Evolutionary conservation across 2,888 invertebrate species (phyloP).

Genomic region (Drosophila recens): DNA sequence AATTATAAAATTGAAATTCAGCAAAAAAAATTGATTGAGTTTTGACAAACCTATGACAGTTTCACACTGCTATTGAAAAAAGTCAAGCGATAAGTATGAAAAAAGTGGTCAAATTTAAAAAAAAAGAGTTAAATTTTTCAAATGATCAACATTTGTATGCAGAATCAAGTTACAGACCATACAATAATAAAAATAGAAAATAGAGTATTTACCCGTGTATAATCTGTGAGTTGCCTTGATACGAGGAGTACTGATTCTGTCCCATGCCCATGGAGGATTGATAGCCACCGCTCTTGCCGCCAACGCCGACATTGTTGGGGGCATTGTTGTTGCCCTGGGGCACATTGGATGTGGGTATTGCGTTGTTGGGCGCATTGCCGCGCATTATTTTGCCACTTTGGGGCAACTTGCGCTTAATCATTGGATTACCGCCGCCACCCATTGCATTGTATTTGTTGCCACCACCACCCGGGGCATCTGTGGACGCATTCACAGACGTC

Average conservation of each 20-base stretch:
- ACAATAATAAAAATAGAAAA: too few relatives aligned
- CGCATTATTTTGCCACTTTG: slow-evolving; percentile 87
- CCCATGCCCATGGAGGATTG: slow-evolving; percentile 75
- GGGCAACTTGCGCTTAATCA: slow-evolving; percentile 90
- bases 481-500: slow-evolving; percentile 46
- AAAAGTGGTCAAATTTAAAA: too few relatives aligned
- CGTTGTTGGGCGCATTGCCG: slow-evolving; percentile 75
- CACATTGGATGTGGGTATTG: slow-evolving; percentile 47
- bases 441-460: slow-evolving; percentile 71
- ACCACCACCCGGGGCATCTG: slow-evolving; percentile 63
- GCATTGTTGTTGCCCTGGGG: slow-evolving; percentile 49
- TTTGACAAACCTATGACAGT: too few relatives aligned
- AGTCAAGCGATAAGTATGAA: too few relatives aligned
- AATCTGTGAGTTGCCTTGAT: slow-evolving; percentile 77
- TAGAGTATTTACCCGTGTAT: slow-evolving; percentile 68
- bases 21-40: too few relatives aligned
- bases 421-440: slow-evolving; percentile 86
- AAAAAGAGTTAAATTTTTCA: too few relatives aligned
- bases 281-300: slow-evolving; percentile 70
- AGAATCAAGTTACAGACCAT: too few relatives aligned
- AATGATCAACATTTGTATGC: too few relatives aligned
- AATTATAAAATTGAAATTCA: too few relatives aligned
- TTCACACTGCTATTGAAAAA: too few relatives aligned
- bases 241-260: slow-evolving; percentile 78
- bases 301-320: slow-evolving; percentile 28